A percentile compares a stretch with the other conserved stretches of the same genome.
These are phyloP conservation scores for Eira barbara DNA, from an alignment of 2,113 vertebrate genomes.

Conservation along the genomic window DNA sequence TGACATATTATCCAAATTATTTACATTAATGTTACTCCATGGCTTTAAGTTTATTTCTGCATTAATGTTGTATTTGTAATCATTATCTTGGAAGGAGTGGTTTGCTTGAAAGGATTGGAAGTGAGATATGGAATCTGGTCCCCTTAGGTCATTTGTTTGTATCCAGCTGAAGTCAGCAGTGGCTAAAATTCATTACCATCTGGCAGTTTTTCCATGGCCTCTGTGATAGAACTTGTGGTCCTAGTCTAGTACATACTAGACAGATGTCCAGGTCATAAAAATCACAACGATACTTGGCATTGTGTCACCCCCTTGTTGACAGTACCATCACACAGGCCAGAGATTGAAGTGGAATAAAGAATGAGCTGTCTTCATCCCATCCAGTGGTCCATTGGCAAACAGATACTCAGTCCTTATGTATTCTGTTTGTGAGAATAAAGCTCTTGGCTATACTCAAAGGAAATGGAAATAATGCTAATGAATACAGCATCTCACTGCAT, in stretches of 20 bases:
- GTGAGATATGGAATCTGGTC: constrained; percentile 48
- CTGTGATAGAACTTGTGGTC: constrained; percentile 71
- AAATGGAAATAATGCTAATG: constrained; percentile 39
- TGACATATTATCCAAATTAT: not conserved
- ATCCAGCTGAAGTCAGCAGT: constrained; percentile 79
- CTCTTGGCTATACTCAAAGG: constrained; percentile 57
- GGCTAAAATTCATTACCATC: constrained; percentile 79
- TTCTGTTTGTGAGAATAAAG: constrained; percentile 15
- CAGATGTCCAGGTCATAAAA: constrained; percentile 80
- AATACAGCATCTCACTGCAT: constrained; percentile 13
- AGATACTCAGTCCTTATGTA: constrained; percentile 60
- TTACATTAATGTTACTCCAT: not conserved
- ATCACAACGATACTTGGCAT: constrained; percentile 76
- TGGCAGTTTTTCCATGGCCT: constrained; percentile 73
- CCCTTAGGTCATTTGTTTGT: constrained; percentile 71
- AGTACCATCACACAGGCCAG: constrained; percentile 67
- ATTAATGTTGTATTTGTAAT: constrained; percentile 17
- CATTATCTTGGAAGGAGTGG: constrained; percentile 45
- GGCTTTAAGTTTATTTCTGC: not conserved
- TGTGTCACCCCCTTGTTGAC: constrained; percentile 75
- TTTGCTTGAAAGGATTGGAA: constrained; percentile 43
- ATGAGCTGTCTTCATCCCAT: constrained; percentile 74
- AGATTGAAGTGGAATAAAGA: constrained; percentile 71
- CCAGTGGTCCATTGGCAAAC: constrained; percentile 72
- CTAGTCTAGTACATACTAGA: constrained; percentile 72